Base-by-base conservation (phyloP, 2,113 vertebrate genomes). In the Hippocampus guttulatus region DNA sequence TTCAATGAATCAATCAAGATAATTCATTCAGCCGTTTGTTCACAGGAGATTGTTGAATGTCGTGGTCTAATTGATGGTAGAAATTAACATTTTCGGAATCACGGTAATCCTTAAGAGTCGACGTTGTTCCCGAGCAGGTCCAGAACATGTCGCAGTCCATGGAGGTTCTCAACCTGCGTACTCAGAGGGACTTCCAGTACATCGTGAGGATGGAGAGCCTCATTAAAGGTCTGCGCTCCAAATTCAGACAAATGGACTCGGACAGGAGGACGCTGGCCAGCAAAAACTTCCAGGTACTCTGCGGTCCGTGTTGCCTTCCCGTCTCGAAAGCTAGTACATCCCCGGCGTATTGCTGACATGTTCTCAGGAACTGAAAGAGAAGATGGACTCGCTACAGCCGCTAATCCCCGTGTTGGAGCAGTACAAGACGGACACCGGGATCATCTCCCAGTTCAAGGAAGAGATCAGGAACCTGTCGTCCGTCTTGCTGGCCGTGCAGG, bases 121-220 rank as follows among this genome's bases (percentile, higher is more conserved):
- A 55, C 76, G 88, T 68, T 84, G 77, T 84, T 81, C 72, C 21
- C 38, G 7, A 69, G 89, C 91, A 98, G 97, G 97, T 99, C 80
- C 97, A 98, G 92, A 99, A 98, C 84, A 98, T 98, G 97, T 98
- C 97, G 30, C 97, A 98, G n/a, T 99, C 97, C 74, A 98, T 99
- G 79, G 96, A 98, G 91, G 96, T 99, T 76, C 90, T 99, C 90
- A 99, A 99, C 81, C 91, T 99, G 73, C 93, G 97, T 74, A 99
- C 97, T 27, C 96, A 98, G 91, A 95, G 97, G 84, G 97, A 99
- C 92, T 99, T 98, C 87, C 97, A 99, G 88, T 99, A 99, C 18
- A 97, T 99, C 87, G 94, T 98, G 90, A 98, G 96, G 88, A 98
- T 98, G 96, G 97, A 99, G 90, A 97, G 92, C 10, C 97, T 98